Evolutionary conservation across 2,888 invertebrate species (phyloP).

Genomic region (Tetranychus piercei): DNA sequence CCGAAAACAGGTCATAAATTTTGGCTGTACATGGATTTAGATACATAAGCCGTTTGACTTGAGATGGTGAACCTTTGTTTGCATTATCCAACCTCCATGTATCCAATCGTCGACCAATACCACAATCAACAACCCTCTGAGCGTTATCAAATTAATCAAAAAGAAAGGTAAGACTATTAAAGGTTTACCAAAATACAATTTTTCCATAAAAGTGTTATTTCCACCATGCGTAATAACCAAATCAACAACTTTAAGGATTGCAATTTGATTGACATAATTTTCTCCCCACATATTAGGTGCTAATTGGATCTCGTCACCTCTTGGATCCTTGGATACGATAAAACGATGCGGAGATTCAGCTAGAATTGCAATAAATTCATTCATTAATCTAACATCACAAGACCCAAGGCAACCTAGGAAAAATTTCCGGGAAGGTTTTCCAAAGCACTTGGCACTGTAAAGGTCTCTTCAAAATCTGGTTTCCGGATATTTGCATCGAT

Average conservation of each 20-base stretch:
- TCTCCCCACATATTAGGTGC: neutral
- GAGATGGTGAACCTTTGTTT: neutral
- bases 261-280: slow-evolving; percentile 4
- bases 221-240: slow-evolving; percentile 4
- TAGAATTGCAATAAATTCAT: neutral
- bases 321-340: neutral
- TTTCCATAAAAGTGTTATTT: slow-evolving; percentile 6
- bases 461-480: neutral
- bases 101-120: neutral
- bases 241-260: neutral
- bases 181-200: neutral
- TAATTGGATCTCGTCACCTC: neutral
- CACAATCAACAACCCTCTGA: neutral
- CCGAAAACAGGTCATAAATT: neutral
- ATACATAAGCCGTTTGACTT: neutral
- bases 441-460: neutral
- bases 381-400: neutral
- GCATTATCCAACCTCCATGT: neutral
- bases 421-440: neutral
- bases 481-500: neutral
- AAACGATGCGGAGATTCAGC: neutral
- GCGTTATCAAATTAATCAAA: slow-evolving; percentile 1
- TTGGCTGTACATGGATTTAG: neutral
- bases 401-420: neutral
- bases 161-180: neutral